Evolutionary conservation across 2,888 invertebrate genomes (phyloP).

Genomic region (Conistra vaccinii): DNA sequence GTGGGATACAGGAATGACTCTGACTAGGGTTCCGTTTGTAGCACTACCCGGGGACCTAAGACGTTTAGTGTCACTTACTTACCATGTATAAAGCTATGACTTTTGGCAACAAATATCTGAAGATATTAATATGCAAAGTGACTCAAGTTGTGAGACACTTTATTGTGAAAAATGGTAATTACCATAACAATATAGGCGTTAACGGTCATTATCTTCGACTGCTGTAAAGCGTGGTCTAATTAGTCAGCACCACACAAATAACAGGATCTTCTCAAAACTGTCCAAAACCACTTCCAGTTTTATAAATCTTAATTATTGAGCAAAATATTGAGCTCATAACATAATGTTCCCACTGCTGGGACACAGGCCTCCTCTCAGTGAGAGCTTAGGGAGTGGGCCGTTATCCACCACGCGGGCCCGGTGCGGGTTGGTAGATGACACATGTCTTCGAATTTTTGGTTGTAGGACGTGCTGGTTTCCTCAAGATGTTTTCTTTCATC

Average conservation of each 20-base stretch:
- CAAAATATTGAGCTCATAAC: too few relatives aligned
- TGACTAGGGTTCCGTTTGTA: not conserved
- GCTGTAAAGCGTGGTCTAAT: not conserved
- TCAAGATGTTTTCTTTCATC: too few relatives aligned
- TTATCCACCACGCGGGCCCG: too few relatives aligned
- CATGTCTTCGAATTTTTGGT: too few relatives aligned
- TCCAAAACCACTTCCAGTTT: not conserved
- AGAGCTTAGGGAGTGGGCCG: too few relatives aligned
- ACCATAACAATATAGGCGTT: slow-evolving; percentile 23
- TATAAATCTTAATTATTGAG: not conserved
- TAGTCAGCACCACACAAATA: not conserved
- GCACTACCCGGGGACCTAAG: not conserved
- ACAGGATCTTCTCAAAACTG: not conserved
- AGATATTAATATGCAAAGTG: slow-evolving; percentile 13
- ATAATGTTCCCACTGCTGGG: too few relatives aligned
- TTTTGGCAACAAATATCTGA: slow-evolving; percentile 12
- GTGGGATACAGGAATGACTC: too few relatives aligned
- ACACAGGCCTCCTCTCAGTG: too few relatives aligned
- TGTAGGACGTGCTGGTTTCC: too few relatives aligned
- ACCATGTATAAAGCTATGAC: too few relatives aligned
- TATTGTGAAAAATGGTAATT: slow-evolving; percentile 18
- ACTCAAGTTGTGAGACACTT: slow-evolving; percentile 32
- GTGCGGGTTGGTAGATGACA: too few relatives aligned
- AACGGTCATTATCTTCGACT: not conserved
- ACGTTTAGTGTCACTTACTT: not conserved